A percentile compares a stretch with the other conserved stretches of the same genome.
These are phyloP conservation scores for Yponomeuta cagnagella DNA, from an alignment of 2,888 invertebrate species.

Conservation along the genomic window DNA sequence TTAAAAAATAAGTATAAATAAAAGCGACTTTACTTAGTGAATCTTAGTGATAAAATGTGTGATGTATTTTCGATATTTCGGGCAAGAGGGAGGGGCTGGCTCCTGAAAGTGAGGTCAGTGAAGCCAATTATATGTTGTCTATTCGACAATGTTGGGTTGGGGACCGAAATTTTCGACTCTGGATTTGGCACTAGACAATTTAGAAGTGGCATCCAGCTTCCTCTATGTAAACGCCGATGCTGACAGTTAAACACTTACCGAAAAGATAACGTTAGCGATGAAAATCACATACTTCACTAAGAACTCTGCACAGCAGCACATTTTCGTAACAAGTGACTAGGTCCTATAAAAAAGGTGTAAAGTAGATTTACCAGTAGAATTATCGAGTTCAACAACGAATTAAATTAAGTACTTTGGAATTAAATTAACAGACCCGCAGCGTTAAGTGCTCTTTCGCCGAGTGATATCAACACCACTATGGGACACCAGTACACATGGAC, in stretches of 20 bases:
- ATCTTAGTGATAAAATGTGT: too few species aligned
- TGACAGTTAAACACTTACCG: constrained; percentile 34
- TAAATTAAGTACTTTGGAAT: too few species aligned
- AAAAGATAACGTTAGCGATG: constrained; percentile 39
- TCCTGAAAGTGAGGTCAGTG: neutral
- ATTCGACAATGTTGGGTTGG: neutral
- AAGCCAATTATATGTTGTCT: neutral
- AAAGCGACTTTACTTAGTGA: too few species aligned
- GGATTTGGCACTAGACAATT: neutral
- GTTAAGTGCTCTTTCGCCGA: too few species aligned
- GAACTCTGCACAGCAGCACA: constrained; percentile 40
- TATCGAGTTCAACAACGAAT: too few species aligned
- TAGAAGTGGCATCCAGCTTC: neutral
- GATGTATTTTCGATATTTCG: neutral
- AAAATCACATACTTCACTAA: constrained; percentile 47
- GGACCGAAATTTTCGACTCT: neutral
- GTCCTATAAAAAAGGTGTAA: too few species aligned
- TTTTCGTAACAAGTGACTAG: constrained; percentile 25
- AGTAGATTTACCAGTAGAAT: too few species aligned
- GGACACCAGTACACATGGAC: too few species aligned
- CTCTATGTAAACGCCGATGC: too few species aligned
- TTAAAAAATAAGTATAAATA: too few species aligned
- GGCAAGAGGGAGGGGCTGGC: neutral
- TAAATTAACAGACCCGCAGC: too few species aligned
- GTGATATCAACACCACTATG: too few species aligned